phyloP scores from a whole-genome alignment of 1,140 invertebrate species.

The Penaeus indicus region DNA sequence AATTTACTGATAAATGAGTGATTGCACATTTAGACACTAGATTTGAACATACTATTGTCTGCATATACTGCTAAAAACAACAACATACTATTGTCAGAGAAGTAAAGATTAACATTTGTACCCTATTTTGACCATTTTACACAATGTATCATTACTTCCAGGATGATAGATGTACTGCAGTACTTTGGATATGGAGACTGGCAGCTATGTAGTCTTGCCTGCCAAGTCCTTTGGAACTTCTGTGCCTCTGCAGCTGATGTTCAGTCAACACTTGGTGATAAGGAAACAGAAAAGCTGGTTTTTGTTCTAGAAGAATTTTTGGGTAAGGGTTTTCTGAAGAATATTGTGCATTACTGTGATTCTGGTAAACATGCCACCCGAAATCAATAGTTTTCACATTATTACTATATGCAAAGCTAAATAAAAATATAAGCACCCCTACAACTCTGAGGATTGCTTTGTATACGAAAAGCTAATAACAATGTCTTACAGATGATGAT shows the following conservation, averaged over 20 bases:
- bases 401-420: slow-evolving; percentile 4
- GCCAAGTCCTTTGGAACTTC: slow-evolving; percentile 81
- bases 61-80: too few species aligned
- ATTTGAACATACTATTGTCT: too few species aligned
- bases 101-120: not conserved
- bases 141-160: slow-evolving; percentile 66
- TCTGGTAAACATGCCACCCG: too few species aligned
- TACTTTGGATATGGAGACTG: slow-evolving; percentile 76
- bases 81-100: not conserved
- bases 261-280: slow-evolving; percentile 72
- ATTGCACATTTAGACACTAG: too few species aligned
- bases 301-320: slow-evolving; percentile 75
- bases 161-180: slow-evolving; percentile 74
- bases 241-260: slow-evolving; percentile 75
- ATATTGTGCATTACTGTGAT: not conserved
- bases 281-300: slow-evolving; percentile 74
- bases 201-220: slow-evolving; percentile 76
- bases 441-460: slow-evolving; percentile 11
- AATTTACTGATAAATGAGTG: too few species aligned
- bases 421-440: not conserved
- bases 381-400: not conserved
- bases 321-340: slow-evolving; percentile 68
- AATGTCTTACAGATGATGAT: slow-evolving; percentile 58
- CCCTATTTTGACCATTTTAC: not conserved
- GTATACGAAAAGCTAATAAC: slow-evolving; percentile 58